Evolutionary conservation across 2,888 invertebrate species (phyloP).

Genomic region (Hydriomena furcata): DNA sequence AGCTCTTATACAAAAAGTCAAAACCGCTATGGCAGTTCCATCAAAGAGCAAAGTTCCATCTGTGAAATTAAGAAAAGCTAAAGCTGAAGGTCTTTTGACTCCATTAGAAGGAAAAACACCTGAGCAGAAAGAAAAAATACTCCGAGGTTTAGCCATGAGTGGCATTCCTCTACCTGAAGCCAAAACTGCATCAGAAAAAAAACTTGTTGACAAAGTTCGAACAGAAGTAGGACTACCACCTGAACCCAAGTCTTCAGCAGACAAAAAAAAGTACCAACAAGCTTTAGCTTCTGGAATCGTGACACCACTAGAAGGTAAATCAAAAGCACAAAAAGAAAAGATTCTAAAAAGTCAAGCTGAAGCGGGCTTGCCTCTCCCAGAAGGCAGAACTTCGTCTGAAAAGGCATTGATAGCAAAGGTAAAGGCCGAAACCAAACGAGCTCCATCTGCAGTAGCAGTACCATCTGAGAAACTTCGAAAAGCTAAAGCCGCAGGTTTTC

Average conservation of each 20-base stretch:
- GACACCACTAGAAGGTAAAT: slow-evolving; percentile 48
- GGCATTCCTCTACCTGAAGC: slow-evolving; percentile 31
- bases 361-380: slow-evolving; percentile 41
- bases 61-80: slow-evolving; percentile 39
- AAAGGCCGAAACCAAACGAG: slow-evolving; percentile 19
- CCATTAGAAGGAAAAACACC: slow-evolving; percentile 42
- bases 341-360: slow-evolving; percentile 38
- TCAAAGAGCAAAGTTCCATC: slow-evolving; percentile 32
- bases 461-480: slow-evolving; percentile 39
- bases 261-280: slow-evolving; percentile 41
- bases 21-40: too few species aligned
- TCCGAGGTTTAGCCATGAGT: slow-evolving; percentile 37
- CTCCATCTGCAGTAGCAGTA: slow-evolving; percentile 9
- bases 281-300: slow-evolving; percentile 44
- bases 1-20: slow-evolving; percentile 10
- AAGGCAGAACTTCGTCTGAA: slow-evolving; percentile 45
- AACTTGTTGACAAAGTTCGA: slow-evolving; percentile 36
- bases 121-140: slow-evolving; percentile 36
- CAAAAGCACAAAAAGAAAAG: slow-evolving; percentile 39
- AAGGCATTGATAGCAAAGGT: slow-evolving; percentile 33
- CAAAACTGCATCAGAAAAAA: slow-evolving; percentile 41
- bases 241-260: slow-evolving; percentile 35
- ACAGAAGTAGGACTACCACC: slow-evolving; percentile 36
- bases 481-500: slow-evolving; percentile 40
- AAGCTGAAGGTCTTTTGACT: slow-evolving; percentile 38